phyloP scores from a whole-genome alignment of 2,888 invertebrate genomes.

The Arctia plantaginis region DNA sequence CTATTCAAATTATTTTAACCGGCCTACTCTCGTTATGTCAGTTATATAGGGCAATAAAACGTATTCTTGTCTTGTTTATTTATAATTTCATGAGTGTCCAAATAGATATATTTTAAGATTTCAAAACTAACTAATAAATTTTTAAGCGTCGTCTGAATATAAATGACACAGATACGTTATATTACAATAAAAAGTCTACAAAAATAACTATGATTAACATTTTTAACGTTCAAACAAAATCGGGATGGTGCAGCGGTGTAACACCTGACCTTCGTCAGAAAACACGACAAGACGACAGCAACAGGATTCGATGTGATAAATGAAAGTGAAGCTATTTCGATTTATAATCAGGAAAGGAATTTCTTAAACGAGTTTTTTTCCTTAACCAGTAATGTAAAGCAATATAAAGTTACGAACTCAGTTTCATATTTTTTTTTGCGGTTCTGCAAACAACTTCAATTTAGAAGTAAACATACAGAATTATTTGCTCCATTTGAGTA shows the following conservation, averaged over 20 bases:
- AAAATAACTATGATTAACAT: conserved; percentile 7
- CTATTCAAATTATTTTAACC: too few relatives aligned
- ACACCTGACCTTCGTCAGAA: conserved; percentile 4
- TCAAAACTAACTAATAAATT: conserved; percentile 33
- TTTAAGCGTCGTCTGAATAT: conserved; percentile 35
- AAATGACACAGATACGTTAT: conserved; percentile 31
- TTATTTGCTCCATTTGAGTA: neutral
- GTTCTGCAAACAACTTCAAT: neutral
- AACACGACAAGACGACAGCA: neutral
- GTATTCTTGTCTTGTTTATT: conserved; percentile 24
- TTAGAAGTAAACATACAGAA: neutral
- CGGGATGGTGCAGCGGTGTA: neutral
- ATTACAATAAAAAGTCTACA: neutral
- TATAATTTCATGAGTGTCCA: conserved; percentile 25
- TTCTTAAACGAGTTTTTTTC: neutral
- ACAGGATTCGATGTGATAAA: conserved; percentile 3
- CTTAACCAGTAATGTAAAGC: neutral
- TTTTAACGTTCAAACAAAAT: neutral
- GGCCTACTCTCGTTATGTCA: neutral
- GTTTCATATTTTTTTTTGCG: neutral
- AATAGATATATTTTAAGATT: conserved; percentile 32
- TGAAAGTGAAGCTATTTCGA: neutral
- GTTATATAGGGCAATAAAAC: conserved; percentile 11
- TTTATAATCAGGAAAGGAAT: neutral
- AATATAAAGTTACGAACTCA: too few relatives aligned